Evolutionary conservation across 2,797 vertebrate species (phyloP).

Genomic region (Peromyscus melanophrys): DNA sequence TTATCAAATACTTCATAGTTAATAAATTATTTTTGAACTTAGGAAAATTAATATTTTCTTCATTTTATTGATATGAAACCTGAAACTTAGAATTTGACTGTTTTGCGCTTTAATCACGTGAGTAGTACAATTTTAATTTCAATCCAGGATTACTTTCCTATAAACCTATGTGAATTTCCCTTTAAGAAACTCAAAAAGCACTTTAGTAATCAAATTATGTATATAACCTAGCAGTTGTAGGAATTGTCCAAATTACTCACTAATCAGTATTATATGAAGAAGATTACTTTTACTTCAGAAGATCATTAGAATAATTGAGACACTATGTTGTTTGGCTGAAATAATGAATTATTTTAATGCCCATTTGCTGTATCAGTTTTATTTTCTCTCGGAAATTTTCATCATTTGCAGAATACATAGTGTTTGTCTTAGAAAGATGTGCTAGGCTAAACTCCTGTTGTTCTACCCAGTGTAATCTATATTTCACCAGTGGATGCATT

Average conservation of each 20-base stretch:
- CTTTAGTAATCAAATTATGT: not conserved
- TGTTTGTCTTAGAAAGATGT: slow-evolving; percentile 27
- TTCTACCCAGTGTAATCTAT: not conserved
- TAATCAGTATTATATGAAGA: not conserved
- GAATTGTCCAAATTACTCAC: not conserved
- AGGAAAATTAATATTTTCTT: not conserved
- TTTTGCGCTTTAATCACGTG: not conserved
- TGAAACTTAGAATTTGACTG: slow-evolving; percentile 23
- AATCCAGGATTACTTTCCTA: not conserved
- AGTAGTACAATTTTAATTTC: not conserved
- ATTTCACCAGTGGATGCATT: not conserved
- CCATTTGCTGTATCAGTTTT: slow-evolving; percentile 5
- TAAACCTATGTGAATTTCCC: not conserved
- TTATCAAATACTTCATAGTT: not conserved
- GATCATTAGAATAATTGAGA: not conserved
- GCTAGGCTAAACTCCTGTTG: not conserved
- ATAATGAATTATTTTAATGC: not conserved
- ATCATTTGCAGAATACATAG: not conserved
- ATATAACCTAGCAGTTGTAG: slow-evolving; percentile 8
- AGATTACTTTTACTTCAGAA: slow-evolving; percentile 32
- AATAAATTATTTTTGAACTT: slow-evolving; percentile 9
- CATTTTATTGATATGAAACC: not conserved
- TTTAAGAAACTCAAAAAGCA: not conserved
- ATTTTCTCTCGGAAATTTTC: not conserved
- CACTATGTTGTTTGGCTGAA: not conserved